phyloP scores from a whole-genome alignment of 2,797 vertebrate species.

The Microctenopoma stevenorrisi region DNA sequence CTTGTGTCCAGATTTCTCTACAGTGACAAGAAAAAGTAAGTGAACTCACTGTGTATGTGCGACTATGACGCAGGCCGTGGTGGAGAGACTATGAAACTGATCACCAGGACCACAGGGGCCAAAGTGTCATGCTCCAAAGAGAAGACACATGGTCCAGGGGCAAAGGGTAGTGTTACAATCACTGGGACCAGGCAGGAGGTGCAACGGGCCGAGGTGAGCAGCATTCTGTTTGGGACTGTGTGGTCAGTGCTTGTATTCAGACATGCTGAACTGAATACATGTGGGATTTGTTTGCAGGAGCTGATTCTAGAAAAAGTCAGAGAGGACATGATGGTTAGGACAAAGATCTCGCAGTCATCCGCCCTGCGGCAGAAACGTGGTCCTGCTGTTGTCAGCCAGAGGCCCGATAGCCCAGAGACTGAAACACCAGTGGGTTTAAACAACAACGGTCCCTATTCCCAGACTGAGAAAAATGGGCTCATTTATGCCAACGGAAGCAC shows the following conservation, averaged over 20 bases:
- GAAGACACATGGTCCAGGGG: constrained; percentile 42
- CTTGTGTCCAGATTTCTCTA: no score
- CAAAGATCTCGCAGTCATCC: constrained; percentile 85
- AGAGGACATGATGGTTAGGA: constrained; percentile 84
- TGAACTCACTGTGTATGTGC: background rate
- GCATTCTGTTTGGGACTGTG: background rate
- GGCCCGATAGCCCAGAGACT: constrained; percentile 17
- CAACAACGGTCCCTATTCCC: constrained; percentile 36
- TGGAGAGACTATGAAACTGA: constrained; percentile 87
- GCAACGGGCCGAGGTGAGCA: constrained; percentile 85
- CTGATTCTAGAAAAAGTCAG: constrained; percentile 88
- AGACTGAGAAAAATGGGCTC: constrained; percentile 40
- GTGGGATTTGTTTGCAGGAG: constrained; percentile 73
- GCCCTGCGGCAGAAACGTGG: constrained; percentile 82
- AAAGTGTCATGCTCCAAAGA: constrained; percentile 84
- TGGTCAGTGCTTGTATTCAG: background rate
- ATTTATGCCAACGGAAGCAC: constrained; percentile 33
- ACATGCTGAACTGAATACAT: background rate
- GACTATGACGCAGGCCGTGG: constrained; percentile 84
- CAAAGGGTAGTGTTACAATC: constrained; percentile 82
- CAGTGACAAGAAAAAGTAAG: no score
- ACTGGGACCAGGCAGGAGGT: constrained; percentile 87
- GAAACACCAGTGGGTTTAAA: constrained; percentile 27
- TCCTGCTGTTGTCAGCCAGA: constrained; percentile 29
- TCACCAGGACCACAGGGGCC: constrained; percentile 88